Conservation (phyloP, 2,113 vertebrate genomes). For the Podarcis muralis region DNA sequence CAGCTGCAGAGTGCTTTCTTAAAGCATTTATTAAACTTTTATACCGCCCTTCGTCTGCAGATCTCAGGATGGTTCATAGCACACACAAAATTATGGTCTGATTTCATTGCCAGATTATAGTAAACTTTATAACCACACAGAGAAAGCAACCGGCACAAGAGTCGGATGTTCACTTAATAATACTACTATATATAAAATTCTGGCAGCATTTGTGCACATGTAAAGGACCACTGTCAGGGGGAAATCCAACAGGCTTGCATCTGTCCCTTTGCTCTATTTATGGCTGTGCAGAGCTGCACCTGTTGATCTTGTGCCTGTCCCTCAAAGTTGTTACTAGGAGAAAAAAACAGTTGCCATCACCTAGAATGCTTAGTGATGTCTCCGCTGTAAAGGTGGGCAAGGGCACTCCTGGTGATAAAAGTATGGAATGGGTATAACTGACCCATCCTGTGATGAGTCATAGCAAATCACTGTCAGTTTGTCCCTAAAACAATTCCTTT, state of each 20-base stretch:
- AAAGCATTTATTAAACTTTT: too few species aligned
- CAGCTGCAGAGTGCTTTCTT: too few species aligned
- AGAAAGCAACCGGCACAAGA: background rate
- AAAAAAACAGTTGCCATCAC: background rate
- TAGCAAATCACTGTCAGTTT: background rate
- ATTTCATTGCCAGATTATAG: background rate
- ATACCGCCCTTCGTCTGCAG: too few species aligned
- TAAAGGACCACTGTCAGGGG: too few species aligned
- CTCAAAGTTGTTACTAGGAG: background rate
- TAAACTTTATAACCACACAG: background rate
- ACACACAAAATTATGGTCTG: background rate
- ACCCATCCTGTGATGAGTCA: background rate
- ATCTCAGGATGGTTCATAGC: too few species aligned
- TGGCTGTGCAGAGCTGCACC: too few species aligned
- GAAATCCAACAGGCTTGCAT: background rate
- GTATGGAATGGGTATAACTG: background rate
- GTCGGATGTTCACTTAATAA: background rate
- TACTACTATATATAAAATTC: background rate
- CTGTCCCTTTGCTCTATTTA: background rate
- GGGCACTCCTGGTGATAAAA: background rate
- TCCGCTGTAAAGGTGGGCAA: background rate
- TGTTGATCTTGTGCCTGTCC: background rate
- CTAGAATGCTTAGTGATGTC: background rate
- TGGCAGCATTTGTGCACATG: background rate
- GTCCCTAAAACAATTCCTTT: background rate